Conservation (phyloP, 2,797 vertebrate species). For the Buphagus erythrorhynchus region DNA sequence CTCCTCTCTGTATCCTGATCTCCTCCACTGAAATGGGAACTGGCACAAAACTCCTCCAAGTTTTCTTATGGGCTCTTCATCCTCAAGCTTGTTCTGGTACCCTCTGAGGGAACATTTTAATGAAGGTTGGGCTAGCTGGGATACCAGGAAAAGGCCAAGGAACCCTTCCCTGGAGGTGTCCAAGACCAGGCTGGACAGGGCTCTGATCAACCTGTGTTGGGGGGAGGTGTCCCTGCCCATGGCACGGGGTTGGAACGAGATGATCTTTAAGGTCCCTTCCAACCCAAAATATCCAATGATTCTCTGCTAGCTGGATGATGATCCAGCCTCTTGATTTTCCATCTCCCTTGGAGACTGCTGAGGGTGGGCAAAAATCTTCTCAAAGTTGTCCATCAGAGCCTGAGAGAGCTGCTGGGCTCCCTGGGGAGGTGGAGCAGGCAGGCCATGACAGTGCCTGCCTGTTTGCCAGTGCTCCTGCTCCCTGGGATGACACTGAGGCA, state of each 20-base stretch:
- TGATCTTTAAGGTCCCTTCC: neutral
- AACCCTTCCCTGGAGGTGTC: neutral
- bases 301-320: neutral
- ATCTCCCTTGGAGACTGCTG: neutral
- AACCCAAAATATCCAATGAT: neutral
- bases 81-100: neutral
- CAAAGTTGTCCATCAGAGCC: neutral
- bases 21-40: neutral
- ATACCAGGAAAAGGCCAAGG: neutral
- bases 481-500: neutral
- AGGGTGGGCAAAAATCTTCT: neutral
- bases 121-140: neutral
- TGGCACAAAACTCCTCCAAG: neutral
- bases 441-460: neutral
- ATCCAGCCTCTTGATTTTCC: neutral
- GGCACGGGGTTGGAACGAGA: rapidly evolving
- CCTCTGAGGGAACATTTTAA: neutral
- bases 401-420: neutral
- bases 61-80: neutral
- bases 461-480: conserved; percentile 32
- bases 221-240: neutral
- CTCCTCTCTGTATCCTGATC: neutral
- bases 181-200: neutral
- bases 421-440: neutral
- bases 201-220: neutral